Base-by-base conservation (phyloP, 2,888 invertebrate genomes). In the Cheiracanthium punctorium region DNA sequence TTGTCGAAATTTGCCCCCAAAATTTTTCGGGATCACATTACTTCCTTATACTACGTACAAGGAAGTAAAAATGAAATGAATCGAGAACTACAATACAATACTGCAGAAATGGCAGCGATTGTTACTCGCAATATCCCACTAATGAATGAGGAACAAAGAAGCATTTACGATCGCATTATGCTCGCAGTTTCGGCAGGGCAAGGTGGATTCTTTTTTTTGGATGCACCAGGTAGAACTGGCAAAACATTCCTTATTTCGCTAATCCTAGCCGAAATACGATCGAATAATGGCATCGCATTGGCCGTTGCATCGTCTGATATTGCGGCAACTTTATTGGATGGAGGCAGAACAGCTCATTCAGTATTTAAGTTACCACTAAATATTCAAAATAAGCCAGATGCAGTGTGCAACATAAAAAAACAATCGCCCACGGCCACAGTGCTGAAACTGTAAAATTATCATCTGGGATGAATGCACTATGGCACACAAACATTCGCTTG, bases 241-340 rank as follows among this genome's bases (percentile, higher is more conserved):
- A 92, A 92, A 90, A 92, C 91, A n/a, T 92, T 91, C 87, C 81
- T 92, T 0, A 91, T 92, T 65, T 90, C 90, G 37, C 82, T 91
- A 37, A 80, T 92, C 33, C 88, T 92, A 10, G 91, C 91, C 14
- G 82, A 89, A 73, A 89, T 92, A 79, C 89, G 91, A 80, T 89
- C 89, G 48, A 73, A 90, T 85, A 89, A 90, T 86, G 81, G n/a
- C n/a, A 2, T 48, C 12, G 48, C 12, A 48, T 10, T 48, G 12
- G 48, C 48, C 2, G n/a, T 48, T 48, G 48, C 48, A 48, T 48
- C 48, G 14, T 48, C 17, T 48, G 48, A 17, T 17, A 48, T 48
- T 17, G 89, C 24, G 24, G 90, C 91, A n/a, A 77, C 74, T 65
- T 71, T 85, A 43, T 48, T 87, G 24, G 48, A 67, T 43, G 88